Evolutionary conservation across 2,797 vertebrate species (phyloP).

Genomic region (Tenualosa ilisha): DNA sequence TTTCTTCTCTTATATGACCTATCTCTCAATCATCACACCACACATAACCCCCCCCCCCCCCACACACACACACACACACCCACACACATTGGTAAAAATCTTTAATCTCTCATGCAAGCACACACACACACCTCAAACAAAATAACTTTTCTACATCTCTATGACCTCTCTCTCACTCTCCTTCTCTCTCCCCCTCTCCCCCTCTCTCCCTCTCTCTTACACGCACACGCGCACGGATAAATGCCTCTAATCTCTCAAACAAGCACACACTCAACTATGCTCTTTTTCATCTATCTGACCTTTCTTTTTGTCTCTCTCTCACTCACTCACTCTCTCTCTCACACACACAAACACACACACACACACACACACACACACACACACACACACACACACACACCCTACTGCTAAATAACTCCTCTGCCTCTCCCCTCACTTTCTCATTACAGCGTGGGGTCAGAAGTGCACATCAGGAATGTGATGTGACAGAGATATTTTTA

Average conservation of each 20-base stretch:
- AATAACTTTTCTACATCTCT: no score
- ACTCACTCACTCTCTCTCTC: neutral
- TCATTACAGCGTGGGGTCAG: neutral
- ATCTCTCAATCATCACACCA: no score
- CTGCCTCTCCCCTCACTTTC: neutral
- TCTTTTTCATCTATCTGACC: no score
- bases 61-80: neutral
- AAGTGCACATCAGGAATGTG: neutral
- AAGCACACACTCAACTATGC: no score
- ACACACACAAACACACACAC: neutral
- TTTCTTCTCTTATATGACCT: no score
- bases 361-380: neutral
- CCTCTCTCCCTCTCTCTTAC: no score
- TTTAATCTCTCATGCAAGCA: no score
- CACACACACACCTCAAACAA: no score
- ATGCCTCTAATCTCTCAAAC: no score
- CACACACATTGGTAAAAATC: neutral
- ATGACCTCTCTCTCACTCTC: no score
- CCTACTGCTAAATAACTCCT: neutral
- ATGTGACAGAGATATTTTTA: neutral
- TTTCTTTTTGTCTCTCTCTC: neutral
- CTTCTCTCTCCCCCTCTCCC: no score
- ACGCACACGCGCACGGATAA: no score
- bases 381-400: slow-evolving; percentile 5
- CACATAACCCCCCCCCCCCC: neutral